Base-by-base conservation (phyloP, 2,888 invertebrate species). In the Micropterix aruncella region DNA sequence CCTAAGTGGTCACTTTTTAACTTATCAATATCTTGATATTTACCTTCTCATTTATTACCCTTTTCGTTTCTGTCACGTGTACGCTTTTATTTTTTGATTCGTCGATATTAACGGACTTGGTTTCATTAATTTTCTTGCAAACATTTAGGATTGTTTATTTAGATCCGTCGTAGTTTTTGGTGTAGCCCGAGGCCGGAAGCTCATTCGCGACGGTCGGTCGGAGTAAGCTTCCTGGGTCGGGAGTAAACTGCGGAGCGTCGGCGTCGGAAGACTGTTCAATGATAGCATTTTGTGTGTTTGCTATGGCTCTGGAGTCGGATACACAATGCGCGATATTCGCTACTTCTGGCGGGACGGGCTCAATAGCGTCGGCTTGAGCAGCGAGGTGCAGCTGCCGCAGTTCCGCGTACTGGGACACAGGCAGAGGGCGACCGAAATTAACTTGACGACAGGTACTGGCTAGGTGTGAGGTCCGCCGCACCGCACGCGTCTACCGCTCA, bases 311-410 rank as follows among this genome's bases (percentile, higher is more conserved):
- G 70, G 74, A 91, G 91, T 91, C 84, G 91, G 91, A 80, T 91
- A 91, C 84, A 91, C 91, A 78, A 91, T 90, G 89, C 85, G 85
- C 80, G 91, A 91, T 82, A 91, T 92, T 79, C 85, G 88, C 73
- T 93, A 93, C 81, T 86, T 85, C 78, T 94, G 93, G 93, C 85
- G 85, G 77, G 82, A 87, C 75, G 91, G 90, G 66, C 78, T 79
- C 70, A 81, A 82, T 72, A 90, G 92, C 74, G 91, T 94, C 74
- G 90, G 90, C 73, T 90, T 93, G 78, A 87, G 88, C 80, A 84
- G 80, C 72, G 89, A 91, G 74, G 90, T 93, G 75, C 87, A 91
- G 78, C 83, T 94, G 69, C 93, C 94, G 61, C 93, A 94, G 77
- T 94, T 94, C 80, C 84, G 89, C 71, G 91, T 93, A 67, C 83